phyloP scores from a whole-genome alignment of 2,797 vertebrate species.

The Cryptoprocta ferox region DNA sequence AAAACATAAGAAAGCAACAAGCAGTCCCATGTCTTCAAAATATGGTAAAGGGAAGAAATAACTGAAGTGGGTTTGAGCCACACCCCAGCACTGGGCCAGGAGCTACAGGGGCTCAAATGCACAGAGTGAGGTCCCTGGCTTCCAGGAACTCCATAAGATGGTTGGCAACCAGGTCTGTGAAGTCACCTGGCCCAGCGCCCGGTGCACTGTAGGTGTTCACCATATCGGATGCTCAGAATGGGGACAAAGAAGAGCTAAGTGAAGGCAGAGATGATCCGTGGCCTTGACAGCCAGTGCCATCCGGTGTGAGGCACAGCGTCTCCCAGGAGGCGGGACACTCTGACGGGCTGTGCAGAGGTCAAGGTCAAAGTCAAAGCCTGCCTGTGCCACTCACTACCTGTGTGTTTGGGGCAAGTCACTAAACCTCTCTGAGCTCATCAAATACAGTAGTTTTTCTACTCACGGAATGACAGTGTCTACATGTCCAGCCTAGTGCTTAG shows the following conservation, averaged over 20 bases:
- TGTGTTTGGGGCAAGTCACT: not conserved
- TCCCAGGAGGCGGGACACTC: not conserved
- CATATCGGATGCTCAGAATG: not conserved
- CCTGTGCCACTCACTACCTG: no score
- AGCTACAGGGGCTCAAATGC: accelerated
- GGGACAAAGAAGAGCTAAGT: not conserved
- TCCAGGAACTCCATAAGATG: not conserved
- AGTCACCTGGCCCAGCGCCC: not conserved
- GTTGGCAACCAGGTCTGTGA: not conserved
- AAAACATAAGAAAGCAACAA: not conserved
- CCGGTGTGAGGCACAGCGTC: accelerated
- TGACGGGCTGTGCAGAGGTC: accelerated
- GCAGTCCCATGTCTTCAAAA: accelerated
- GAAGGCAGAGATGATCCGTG: accelerated
- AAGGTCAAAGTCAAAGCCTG: not conserved
- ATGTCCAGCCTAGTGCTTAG: not conserved
- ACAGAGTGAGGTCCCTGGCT: no score
- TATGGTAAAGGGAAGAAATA: not conserved
- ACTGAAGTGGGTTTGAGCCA: not conserved
- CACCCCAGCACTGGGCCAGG: not conserved
- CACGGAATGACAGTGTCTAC: not conserved
- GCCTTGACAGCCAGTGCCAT: not conserved
- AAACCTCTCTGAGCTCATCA: not conserved
- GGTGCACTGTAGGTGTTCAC: not conserved
- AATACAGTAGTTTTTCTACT: not conserved